Base-by-base conservation (phyloP, 2,113 vertebrate species). In the Trogon surrucura region DNA sequence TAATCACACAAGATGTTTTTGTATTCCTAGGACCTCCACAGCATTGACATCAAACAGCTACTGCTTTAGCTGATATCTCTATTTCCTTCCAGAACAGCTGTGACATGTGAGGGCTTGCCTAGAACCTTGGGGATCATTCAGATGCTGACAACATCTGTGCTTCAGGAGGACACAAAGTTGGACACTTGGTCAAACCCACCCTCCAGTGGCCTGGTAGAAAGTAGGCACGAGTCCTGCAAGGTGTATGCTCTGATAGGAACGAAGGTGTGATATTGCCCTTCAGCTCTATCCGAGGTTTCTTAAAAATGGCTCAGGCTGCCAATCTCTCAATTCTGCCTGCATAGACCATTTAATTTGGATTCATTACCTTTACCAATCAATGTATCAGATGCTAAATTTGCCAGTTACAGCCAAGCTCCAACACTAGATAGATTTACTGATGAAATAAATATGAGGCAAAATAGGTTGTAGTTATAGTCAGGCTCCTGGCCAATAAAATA, bases 1-100 rank as follows among this genome's bases (percentile, higher is more conserved):
- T 51, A 91, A 82, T 73, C 88, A 92, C 74, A 81, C 70, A 82
- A 94, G 82, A 86, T 67, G 45, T 48, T 85, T 94, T 91, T 1
- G 6, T n/a, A 66, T 60, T 81, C 81, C 67, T 78, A 32, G 58
- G 45, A 67, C 51, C 36, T 71, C 74, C 79, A 66, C 72, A 48
- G 32, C 72, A 47, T 26, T 5, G 1, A 34, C 47, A 53, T 50
- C 82, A 71, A 88, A 83, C 53, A 87, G 16, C 70, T 74, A 75
- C 45, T 54, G 16, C 41, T 94, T 78, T 50, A 91, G 32, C 34
- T 70, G 85, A 64, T 11, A 61, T 53, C 50, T 91, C 61, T 77
- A 13, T 78, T 83, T 85, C 78, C 60, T 82, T 74, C 54, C 45
- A 48, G 89, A 93, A 56, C 0, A 5, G 32, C 48, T 75, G 23